Evolutionary conservation across 35 echinoderm and acorn worm species (phyloP).

Genomic region (Heliocidaris erythrogramma): DNA sequence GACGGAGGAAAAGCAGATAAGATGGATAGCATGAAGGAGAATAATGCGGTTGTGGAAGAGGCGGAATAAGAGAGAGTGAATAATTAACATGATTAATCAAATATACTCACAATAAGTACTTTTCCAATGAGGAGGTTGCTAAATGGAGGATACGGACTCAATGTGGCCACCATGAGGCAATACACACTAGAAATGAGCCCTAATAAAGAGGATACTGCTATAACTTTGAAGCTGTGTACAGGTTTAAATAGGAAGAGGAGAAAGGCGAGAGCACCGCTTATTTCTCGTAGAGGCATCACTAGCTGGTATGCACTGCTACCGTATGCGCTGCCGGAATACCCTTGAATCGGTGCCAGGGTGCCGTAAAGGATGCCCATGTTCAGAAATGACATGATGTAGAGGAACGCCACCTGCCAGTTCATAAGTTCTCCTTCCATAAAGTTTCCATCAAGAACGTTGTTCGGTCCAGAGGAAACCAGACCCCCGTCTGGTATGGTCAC

Average conservation of each 20-base stretch:
- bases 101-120: conserved; percentile 25
- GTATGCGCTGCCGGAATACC: conserved; percentile 5
- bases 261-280: not conserved
- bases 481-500: not conserved
- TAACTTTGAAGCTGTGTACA: not conserved
- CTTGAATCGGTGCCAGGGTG: not conserved
- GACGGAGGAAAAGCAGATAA: not conserved
- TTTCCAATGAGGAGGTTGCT: not conserved
- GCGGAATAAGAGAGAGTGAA: not conserved
- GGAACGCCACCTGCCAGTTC: not conserved
- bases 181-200: not conserved
- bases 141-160: conserved; percentile 31
- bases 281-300: not conserved
- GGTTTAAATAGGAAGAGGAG: conserved; percentile 11
- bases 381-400: not conserved
- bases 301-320: not conserved
- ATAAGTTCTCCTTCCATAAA: not conserved
- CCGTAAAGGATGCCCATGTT: not conserved
- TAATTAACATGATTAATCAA: too few species aligned
- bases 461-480: not conserved
- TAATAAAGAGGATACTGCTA: not conserved
- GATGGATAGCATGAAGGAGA: not conserved
- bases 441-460: not conserved
- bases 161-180: not conserved
- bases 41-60: not conserved